Percentiles rank a stretch among this genome's conserved stretches.
These are phyloP conservation scores for Brachionichthys hirsutus DNA, from an alignment of 2,113 vertebrate genomes.

Conservation along the genomic window DNA sequence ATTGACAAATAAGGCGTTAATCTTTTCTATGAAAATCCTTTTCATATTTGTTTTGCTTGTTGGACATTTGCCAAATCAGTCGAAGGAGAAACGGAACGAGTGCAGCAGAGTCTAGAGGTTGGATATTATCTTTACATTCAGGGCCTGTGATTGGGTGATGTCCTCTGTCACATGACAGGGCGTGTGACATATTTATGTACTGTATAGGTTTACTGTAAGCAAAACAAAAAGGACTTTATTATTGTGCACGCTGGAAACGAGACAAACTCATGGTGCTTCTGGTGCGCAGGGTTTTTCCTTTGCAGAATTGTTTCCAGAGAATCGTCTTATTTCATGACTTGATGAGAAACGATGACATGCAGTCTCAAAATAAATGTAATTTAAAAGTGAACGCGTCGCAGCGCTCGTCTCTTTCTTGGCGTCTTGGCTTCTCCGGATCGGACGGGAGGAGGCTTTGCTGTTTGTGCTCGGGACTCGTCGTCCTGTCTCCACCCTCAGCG, in stretches of 20 bases:
- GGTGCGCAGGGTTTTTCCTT: conserved; percentile 52
- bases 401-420: neutral
- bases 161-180: too few relatives aligned
- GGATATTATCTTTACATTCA: conserved; percentile 17
- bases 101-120: conserved; percentile 11
- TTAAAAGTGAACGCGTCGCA: conserved; percentile 32
- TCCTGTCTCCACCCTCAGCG: conserved; percentile 20
- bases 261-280: conserved; percentile 61
- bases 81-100: neutral
- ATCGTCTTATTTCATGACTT: conserved; percentile 37
- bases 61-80: conserved; percentile 43
- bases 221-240: conserved; percentile 39
- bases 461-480: conserved; percentile 35
- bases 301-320: conserved; percentile 41
- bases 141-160: conserved; percentile 59
- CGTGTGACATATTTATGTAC: too few relatives aligned
- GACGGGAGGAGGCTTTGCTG: conserved; percentile 13
- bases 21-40: conserved; percentile 34
- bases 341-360: conserved; percentile 25
- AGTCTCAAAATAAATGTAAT: conserved; percentile 65
- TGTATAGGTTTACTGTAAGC: conserved; percentile 48
- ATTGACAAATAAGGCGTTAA: conserved; percentile 24
- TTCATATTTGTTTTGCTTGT: conserved; percentile 36
- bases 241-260: conserved; percentile 39
- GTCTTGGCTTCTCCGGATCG: neutral